phyloP scores from a whole-genome alignment of 2,797 vertebrate genomes.

The Lacerta viridis region DNA sequence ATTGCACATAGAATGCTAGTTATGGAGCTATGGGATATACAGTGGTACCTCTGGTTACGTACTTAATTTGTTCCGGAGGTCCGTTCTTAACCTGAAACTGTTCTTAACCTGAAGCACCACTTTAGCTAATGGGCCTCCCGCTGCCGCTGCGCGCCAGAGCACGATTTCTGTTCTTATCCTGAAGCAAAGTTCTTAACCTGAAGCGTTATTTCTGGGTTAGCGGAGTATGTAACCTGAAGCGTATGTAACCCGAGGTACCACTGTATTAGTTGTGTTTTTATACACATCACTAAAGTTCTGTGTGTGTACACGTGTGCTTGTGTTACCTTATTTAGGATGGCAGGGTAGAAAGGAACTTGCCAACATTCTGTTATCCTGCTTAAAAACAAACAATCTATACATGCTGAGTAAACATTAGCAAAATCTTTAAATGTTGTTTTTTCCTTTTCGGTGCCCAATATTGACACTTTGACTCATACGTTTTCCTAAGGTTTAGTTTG shows the following conservation, averaged over 20 bases:
- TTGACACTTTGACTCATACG: slow-evolving; percentile 34
- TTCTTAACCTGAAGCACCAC: no score
- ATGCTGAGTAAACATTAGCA: slow-evolving; percentile 19
- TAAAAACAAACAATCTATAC: slow-evolving; percentile 26
- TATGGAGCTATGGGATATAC: neutral
- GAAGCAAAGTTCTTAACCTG: no score
- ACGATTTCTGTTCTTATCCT: no score
- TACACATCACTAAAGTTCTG: slow-evolving; percentile 1
- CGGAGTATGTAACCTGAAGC: no score
- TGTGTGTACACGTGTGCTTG: neutral
- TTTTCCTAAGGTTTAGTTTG: slow-evolving; percentile 32
- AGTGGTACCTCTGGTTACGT: no score
- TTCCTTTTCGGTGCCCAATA: slow-evolving; percentile 47
- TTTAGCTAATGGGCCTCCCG: no score
- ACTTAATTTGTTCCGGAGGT: no score
- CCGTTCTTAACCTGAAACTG: no score
- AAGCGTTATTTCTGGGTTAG: no score
- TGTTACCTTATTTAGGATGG: slow-evolving; percentile 26
- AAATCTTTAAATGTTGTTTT: slow-evolving; percentile 34
- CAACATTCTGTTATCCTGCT: slow-evolving; percentile 25
- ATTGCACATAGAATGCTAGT: neutral
- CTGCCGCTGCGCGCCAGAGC: no score
- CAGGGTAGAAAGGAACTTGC: slow-evolving; percentile 34
- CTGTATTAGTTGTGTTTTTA: neutral
- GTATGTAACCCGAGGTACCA: no score